Evolutionary conservation across 1,140 invertebrate genomes (phyloP), one percentile per base, ranked within the genome.

Genomic region (Drosophila varians): DNA sequence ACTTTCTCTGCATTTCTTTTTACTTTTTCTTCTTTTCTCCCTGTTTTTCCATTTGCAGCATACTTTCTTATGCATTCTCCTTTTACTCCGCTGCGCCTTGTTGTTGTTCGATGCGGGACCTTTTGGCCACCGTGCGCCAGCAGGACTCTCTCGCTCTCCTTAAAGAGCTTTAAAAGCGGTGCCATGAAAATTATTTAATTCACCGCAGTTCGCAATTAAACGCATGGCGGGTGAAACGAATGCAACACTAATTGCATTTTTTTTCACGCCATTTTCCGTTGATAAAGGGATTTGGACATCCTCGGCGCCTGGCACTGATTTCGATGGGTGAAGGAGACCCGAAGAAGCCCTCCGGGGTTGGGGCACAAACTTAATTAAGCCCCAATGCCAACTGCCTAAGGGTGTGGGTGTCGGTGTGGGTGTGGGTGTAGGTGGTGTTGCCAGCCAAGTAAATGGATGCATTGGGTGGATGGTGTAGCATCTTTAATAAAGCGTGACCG

Each of bases 221-320:
- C 48, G 80, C 62, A 57, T 76, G 38, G 28, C 60, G 71, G 60
- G 72, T 54, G 61, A 51, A 48, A 57, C 51, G 61, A 84, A 48
- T 54, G 46, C 77, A 75, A 75, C 65, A 87, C 82, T 86, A 86
- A 86, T 86, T 86, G 80, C 82, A 77, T 74, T 84, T 87, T 78
- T 31, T 84, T 87, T 86, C 77, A 74, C 80, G 72, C 82, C 80
- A 68, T 78, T 77, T 76, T 77, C 45, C 42, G 70, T 68, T 69
- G 80, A 86, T 84, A 84, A 84, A 72, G 65, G 60, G 75, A 74
- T 82, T 73, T 74, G 56, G 55, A 38, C 40, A 40, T 31, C 23
- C 40, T 31, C 36, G 38, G 19, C 31, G 34, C 42, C 54, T 54
- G 75, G 72, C 56, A 75, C 77, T 78, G 75, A 78, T 66, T 78